Evolutionary conservation across 2,888 invertebrate genomes (phyloP).

Genomic region (Imbricaverruca yamaguchii): DNA sequence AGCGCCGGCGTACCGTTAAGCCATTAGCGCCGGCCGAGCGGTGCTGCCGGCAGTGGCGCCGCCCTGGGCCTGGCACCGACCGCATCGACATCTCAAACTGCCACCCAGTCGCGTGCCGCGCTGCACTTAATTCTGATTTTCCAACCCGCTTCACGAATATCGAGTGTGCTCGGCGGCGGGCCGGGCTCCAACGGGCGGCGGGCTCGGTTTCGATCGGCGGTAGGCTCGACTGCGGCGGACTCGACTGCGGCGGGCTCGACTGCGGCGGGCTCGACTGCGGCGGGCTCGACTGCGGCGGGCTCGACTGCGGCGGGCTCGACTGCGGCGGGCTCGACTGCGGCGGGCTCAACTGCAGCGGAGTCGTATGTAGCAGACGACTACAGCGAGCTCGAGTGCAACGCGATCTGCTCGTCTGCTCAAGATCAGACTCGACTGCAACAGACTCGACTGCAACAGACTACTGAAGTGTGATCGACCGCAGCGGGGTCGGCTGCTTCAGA

Average conservation of each 20-base stretch:
- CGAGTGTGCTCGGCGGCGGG: not conserved
- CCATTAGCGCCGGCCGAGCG: not conserved
- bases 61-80: not conserved
- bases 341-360: too few relatives aligned
- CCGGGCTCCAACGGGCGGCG: not conserved
- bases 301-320: not conserved
- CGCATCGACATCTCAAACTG: conserved; percentile 20
- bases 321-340: too few relatives aligned
- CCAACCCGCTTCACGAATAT: not conserved
- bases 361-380: too few relatives aligned
- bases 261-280: not conserved
- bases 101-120: not conserved
- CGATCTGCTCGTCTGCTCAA: too few relatives aligned
- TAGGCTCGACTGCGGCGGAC: too few relatives aligned
- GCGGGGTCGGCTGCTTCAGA: too few relatives aligned
- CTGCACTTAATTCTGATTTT: conserved; percentile 4
- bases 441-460: too few relatives aligned
- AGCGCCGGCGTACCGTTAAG: not conserved
- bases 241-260: too few relatives aligned
- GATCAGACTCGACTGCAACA: too few relatives aligned
- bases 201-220: not conserved
- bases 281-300: not conserved
- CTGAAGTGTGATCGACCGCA: too few relatives aligned
- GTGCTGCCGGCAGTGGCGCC: not conserved
- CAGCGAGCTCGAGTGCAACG: too few relatives aligned